Conservation (phyloP, 2,113 vertebrate genomes). For the Odocoileus hemionus region DNA sequence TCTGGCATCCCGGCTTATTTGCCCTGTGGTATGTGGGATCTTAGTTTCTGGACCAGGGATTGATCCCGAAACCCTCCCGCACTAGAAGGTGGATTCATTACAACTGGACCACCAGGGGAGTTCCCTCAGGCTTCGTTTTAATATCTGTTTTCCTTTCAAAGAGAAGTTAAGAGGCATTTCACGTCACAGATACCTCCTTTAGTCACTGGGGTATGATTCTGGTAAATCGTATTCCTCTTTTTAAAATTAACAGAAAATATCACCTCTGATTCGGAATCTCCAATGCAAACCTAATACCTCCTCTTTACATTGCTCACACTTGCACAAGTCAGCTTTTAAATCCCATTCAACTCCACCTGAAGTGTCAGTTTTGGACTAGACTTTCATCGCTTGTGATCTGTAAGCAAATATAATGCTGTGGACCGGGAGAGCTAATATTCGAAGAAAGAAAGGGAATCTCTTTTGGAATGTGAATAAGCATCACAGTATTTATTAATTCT, state of each 20-base stretch:
- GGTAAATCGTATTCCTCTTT: neutral
- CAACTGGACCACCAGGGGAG: neutral
- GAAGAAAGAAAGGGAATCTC: neutral
- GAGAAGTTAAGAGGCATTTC: neutral
- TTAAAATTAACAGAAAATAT: neutral
- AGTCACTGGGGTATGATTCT: neutral
- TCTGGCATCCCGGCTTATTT: neutral
- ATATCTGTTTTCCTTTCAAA: neutral
- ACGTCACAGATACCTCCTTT: neutral
- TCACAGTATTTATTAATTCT: neutral
- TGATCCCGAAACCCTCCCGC: neutral
- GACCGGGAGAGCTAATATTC: no score
- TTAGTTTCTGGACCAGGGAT: neutral
- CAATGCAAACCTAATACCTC: neutral
- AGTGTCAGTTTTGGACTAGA: no score
- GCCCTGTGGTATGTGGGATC: neutral
- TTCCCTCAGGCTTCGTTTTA: neutral
- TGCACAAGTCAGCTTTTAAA: neutral
- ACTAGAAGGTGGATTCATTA: neutral
- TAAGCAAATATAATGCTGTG: fast-evolving
- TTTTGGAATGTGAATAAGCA: neutral
- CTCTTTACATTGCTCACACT: neutral
- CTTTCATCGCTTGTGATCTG: neutral
- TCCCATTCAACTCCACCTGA: neutral
- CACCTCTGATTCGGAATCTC: neutral